A percentile compares a stretch with the other conserved stretches of the same genome.
Evolutionary conservation across 2,797 vertebrate genomes (phyloP).

Genomic region (Lithobates sylvaticus): DNA sequence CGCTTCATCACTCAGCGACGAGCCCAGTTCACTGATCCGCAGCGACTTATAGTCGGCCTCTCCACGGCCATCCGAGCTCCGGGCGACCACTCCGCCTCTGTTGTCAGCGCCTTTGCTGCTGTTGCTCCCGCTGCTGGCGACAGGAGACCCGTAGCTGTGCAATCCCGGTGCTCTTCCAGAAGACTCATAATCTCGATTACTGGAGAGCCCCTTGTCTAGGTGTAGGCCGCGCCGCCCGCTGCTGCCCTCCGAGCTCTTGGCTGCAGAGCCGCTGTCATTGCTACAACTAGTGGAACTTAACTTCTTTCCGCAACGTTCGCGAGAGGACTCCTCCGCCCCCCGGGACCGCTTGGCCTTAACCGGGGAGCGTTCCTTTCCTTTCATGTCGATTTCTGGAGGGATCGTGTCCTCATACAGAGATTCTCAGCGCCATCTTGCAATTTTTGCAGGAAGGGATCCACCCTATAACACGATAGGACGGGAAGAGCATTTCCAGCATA

Average conservation of each 20-base stretch:
- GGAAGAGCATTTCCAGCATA: fast-evolving
- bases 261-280: constrained; percentile 83
- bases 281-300: constrained; percentile 85
- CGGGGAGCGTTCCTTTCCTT: constrained; percentile 95
- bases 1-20: constrained; percentile 94
- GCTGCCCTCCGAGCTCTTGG: constrained; percentile 70
- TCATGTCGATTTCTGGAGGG: constrained; percentile 77
- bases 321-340: constrained; percentile 85
- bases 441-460: constrained; percentile 64
- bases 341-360: constrained; percentile 93
- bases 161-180: constrained; percentile 81
- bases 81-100: constrained; percentile 75
- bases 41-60: constrained; percentile 95
- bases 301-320: constrained; percentile 76
- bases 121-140: constrained; percentile 83
- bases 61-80: constrained; percentile 68
- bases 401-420: constrained; percentile 72
- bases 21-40: constrained; percentile 96
- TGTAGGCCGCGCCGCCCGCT: constrained; percentile 77
- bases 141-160: constrained; percentile 80
- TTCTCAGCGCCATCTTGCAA: constrained; percentile 79
- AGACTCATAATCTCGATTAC: constrained; percentile 88
- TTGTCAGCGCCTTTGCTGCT: constrained; percentile 80
- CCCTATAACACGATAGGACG: constrained; percentile 61
- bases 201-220: constrained; percentile 79